Evolutionary conservation across 2,888 invertebrate genomes (phyloP).

Genomic region (Drosophila demipolita): DNA sequence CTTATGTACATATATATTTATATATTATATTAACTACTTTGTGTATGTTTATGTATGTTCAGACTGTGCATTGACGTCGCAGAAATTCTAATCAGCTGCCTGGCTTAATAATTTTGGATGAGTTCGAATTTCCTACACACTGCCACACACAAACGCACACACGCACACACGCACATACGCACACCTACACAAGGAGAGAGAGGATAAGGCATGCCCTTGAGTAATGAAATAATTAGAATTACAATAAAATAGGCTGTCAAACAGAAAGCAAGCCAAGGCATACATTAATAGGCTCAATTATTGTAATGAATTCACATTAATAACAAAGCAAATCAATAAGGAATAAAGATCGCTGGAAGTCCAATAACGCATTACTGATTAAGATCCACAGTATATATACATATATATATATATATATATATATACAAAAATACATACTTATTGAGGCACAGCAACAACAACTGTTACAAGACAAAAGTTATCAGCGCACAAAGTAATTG

Average conservation of each 20-base stretch:
- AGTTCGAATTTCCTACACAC: slow-evolving; percentile 42
- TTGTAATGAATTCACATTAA: slow-evolving; percentile 49
- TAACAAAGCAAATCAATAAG: slow-evolving; percentile 39
- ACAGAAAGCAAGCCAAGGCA: slow-evolving; percentile 32
- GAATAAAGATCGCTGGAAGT: slow-evolving; percentile 29
- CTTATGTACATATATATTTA: background rate
- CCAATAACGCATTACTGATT: slow-evolving; percentile 40
- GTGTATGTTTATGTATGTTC: background rate
- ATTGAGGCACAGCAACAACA: slow-evolving; percentile 6
- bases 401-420: slow-evolving; percentile 1
- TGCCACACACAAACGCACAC: background rate
- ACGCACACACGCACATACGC: background rate
- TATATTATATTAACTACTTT: background rate
- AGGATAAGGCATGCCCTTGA: slow-evolving; percentile 23
- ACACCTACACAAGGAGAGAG: background rate
- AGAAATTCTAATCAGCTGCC: slow-evolving; percentile 41
- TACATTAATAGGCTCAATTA: slow-evolving; percentile 28
- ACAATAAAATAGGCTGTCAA: slow-evolving; percentile 13
- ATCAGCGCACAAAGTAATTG: slow-evolving; percentile 38
- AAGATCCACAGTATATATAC: slow-evolving; percentile 24
- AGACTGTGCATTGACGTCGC: slow-evolving; percentile 45
- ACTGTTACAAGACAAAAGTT: slow-evolving; percentile 24
- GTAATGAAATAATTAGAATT: slow-evolving; percentile 31
- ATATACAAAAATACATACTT: background rate
- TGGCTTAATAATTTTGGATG: slow-evolving; percentile 19